Base-by-base conservation (phyloP, 2,113 vertebrate species). In the Boulengeromyrus knoepffleri region DNA sequence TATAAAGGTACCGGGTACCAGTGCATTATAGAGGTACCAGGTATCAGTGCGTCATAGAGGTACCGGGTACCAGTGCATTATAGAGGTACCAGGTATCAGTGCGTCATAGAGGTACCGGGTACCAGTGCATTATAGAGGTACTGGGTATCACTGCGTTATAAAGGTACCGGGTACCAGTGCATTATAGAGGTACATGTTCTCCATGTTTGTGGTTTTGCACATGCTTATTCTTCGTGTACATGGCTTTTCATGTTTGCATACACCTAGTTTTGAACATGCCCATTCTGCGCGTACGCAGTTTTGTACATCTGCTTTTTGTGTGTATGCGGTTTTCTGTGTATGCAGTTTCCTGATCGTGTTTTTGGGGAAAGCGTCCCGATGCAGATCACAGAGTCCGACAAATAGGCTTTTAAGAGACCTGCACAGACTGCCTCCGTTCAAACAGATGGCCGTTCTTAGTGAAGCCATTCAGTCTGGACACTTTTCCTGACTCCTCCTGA, bases 381-480 rank as follows among this genome's bases (percentile, higher is more conserved):
- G 47, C 47, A 52, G 49, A 39, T 80, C 13, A 39, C 27, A 42
- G 31, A 80, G 36, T 80, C 74, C 39, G 15, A 42, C 36, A 80
- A 42, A 80, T 19, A 5, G 74, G 74, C 17, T 19, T 80, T 80
- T 80, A 80, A 80, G 36, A 80, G 74, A 80, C 31, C 74, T 80
- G 74, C 74, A 80, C 15, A 42, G 31, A 77, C 70, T 77, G 27
- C 70, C 70, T 39, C 70, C 70, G 10, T 77, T 39, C 36, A 36
- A 39, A 77, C 70, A 77, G 74, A 80, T 80, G 74, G 74, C 31
- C 39, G 36, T 42, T 39, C 36, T 39, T 80, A 80, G 31, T 80
- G 31, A 80, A 80, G 74, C 36, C 74, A 85, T 85, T 85, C 83
- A 49, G 83, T 49, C 42, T 85, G 83, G 45, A 85, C 83, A 85